A percentile compares a stretch with the other conserved stretches of the same genome.
Conservation (phyloP, 2,113 vertebrate genomes). For the Takifugu bimaculatus region DNA sequence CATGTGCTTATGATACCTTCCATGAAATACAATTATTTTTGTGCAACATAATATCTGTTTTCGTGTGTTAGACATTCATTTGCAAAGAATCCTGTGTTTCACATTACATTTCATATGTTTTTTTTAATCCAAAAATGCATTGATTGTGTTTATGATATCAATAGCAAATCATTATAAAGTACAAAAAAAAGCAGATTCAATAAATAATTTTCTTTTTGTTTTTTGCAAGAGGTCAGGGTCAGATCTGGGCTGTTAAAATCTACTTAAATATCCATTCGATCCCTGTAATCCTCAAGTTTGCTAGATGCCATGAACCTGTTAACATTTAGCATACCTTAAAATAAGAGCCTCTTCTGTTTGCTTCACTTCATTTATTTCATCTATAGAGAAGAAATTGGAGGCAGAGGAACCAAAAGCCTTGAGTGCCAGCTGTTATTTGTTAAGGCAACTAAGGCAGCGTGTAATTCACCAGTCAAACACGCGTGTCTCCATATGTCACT, state of each 20-base stretch:
- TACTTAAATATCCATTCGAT: conserved; percentile 9
- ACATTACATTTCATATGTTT: too few species aligned
- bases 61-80: too few species aligned
- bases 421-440: conserved; percentile 36
- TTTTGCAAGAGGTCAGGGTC: neutral
- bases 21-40: too few species aligned
- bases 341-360: conserved; percentile 6
- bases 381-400: conserved; percentile 16
- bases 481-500: conserved; percentile 38
- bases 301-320: neutral
- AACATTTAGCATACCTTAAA: conserved; percentile 5
- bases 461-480: conserved; percentile 29
- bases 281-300: conserved; percentile 6
- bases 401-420: conserved; percentile 10
- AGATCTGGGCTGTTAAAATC: conserved; percentile 11
- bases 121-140: too few species aligned
- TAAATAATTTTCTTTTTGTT: neutral
- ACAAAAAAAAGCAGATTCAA: too few species aligned
- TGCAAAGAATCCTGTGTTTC: too few species aligned
- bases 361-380: conserved; percentile 25
- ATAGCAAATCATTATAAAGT: too few species aligned
- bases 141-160: too few species aligned
- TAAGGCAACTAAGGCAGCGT: conserved; percentile 11
- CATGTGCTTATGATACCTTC: too few species aligned
- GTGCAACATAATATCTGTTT: too few species aligned